Percentiles rank a stretch among this genome's conserved stretches.
phyloP scores from a whole-genome alignment of 2,113 vertebrate genomes.

The Diphyllodes magnificus region DNA sequence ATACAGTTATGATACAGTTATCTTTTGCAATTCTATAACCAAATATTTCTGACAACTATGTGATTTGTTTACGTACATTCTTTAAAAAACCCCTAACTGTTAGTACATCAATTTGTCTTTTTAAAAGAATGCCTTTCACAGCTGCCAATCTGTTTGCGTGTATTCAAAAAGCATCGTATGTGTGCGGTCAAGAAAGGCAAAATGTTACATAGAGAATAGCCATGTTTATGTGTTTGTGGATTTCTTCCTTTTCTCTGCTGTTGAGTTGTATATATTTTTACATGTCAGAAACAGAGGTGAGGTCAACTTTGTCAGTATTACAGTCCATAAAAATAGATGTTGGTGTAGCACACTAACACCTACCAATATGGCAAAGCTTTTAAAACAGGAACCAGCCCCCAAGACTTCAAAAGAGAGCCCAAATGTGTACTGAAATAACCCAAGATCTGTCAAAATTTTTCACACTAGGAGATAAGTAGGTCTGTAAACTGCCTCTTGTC shows the following conservation, averaged over 20 bases:
- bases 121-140: neutral
- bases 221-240: neutral
- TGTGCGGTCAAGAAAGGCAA: neutral
- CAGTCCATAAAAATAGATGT: neutral
- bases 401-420: neutral
- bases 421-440: neutral
- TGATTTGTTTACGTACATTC: neutral
- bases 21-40: slow-evolving; percentile 13
- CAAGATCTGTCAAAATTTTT: neutral
- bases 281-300: neutral
- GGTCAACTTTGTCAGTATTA: neutral
- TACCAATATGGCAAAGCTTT: neutral
- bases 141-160: neutral
- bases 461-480: neutral
- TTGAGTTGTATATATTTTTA: neutral
- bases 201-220: neutral
- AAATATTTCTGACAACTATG: slow-evolving; percentile 20
- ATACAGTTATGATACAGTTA: slow-evolving; percentile 24
- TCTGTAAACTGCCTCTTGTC: neutral
- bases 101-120: neutral
- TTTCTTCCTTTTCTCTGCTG: neutral
- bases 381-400: neutral
- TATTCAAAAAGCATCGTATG: neutral
- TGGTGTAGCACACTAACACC: neutral
- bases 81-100: neutral